phyloP scores from a whole-genome alignment of 2,113 vertebrate species.

The Charadrius vociferus region DNA sequence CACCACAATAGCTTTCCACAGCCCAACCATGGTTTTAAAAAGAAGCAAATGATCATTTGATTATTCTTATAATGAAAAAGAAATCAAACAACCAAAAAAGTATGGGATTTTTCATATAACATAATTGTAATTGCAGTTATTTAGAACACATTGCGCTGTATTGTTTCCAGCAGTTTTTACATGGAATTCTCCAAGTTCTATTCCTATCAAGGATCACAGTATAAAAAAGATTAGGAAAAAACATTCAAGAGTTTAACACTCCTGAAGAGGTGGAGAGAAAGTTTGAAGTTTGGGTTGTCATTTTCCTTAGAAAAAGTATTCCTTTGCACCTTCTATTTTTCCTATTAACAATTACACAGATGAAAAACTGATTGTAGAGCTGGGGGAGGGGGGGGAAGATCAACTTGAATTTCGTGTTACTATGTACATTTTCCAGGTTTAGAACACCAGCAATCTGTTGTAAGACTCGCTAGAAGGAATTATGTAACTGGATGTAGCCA shows the following conservation, averaged over 20 bases:
- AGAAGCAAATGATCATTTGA: background rate
- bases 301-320: background rate
- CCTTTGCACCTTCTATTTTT: background rate
- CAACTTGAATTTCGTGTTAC: background rate
- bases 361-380: background rate
- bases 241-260: background rate
- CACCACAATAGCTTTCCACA: background rate
- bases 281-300: background rate
- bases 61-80: background rate
- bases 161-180: background rate
- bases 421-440: background rate
- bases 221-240: background rate
- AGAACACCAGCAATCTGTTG: background rate
- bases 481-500: background rate
- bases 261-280: background rate
- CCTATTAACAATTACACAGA: background rate
- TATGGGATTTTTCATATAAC: background rate
- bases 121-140: background rate
- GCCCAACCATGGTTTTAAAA: background rate
- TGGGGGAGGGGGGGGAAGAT: rapidly evolving
- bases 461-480: background rate
- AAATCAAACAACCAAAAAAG: background rate
- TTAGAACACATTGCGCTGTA: background rate
- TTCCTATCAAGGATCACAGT: background rate
- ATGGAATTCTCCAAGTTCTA: background rate